Evolutionary conservation across 1,140 invertebrate genomes (phyloP).

Genomic region (Macrocentrus cingulum): DNA sequence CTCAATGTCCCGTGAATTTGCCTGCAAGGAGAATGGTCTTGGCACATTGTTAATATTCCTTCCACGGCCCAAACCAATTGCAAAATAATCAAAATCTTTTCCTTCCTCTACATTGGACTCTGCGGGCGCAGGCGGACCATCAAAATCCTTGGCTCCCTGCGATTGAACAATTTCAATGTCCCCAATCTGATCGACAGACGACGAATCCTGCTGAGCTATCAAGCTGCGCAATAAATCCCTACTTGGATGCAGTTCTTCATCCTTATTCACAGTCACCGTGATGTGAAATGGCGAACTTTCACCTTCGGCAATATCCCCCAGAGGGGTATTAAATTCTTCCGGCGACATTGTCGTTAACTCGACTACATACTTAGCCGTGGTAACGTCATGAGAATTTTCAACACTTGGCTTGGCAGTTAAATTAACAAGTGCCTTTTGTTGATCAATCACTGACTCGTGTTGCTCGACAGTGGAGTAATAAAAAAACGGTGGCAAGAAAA

Average conservation of each 20-base stretch:
- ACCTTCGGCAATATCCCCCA: constrained; percentile 32
- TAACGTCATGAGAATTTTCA: not conserved
- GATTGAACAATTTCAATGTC: constrained; percentile 37
- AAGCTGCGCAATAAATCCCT: constrained; percentile 34
- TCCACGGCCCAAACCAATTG: not conserved
- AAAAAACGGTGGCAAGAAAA: constrained; percentile 19
- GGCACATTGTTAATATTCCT: constrained; percentile 8
- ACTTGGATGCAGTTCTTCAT: constrained; percentile 24
- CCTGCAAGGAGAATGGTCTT: constrained; percentile 21
- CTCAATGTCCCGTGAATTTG: not conserved
- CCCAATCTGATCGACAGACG: constrained; percentile 12
- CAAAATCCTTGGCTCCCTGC: constrained; percentile 11
- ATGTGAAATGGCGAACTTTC: constrained; percentile 39
- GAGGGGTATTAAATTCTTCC: not conserved
- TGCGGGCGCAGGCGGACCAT: not conserved
- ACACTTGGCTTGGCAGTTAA: too few species aligned
- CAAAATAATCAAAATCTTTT: not conserved
- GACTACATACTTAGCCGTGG: not conserved
- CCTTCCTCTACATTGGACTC: not conserved
- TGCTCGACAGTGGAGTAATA: constrained; percentile 19
- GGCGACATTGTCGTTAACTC: not conserved
- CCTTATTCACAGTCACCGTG: constrained; percentile 32
- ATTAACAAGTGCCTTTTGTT: too few species aligned
- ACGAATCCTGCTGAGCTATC: constrained; percentile 31
- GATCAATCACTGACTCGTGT: constrained; percentile 1